Evolutionary conservation across 2,888 invertebrate species (phyloP).

Genomic region (Parnassius apollo): DNA sequence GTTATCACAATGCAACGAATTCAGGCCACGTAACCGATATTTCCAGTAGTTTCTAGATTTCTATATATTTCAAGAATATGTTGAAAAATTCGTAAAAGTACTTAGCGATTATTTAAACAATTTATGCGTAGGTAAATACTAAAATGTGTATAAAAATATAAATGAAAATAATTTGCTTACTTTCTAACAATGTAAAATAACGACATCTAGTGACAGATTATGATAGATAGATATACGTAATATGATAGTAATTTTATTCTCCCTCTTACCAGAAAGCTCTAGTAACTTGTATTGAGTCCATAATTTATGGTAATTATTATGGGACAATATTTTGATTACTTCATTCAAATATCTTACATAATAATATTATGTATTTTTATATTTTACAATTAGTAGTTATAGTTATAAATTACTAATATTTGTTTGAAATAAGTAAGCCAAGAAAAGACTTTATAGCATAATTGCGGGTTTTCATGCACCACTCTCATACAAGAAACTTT

Average conservation of each 20-base stretch:
- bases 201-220: conserved; percentile 24
- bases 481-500: too few relatives aligned
- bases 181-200: neutral
- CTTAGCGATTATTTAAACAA: too few relatives aligned
- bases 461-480: too few relatives aligned
- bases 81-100: too few relatives aligned
- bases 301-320: conserved; percentile 1
- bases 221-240: neutral
- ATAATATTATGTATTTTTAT: too few relatives aligned
- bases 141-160: neutral
- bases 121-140: too few relatives aligned
- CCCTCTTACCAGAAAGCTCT: conserved; percentile 17
- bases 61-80: too few relatives aligned
- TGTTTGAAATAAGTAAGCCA: too few relatives aligned
- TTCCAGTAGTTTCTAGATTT: conserved; percentile 7
- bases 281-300: neutral
- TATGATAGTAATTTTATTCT: neutral
- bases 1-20: conserved; percentile 1
- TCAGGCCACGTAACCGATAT: conserved; percentile 6
- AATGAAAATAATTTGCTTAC: neutral
- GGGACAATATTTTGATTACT: neutral
- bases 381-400: too few relatives aligned
- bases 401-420: too few relatives aligned
- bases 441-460: too few relatives aligned
- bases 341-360: too few relatives aligned